A percentile compares a stretch with the other conserved stretches of the same genome.
These are phyloP conservation scores for Belonocnema kinseyi DNA, from an alignment of 1,140 invertebrate genomes.

Conservation along the genomic window DNA sequence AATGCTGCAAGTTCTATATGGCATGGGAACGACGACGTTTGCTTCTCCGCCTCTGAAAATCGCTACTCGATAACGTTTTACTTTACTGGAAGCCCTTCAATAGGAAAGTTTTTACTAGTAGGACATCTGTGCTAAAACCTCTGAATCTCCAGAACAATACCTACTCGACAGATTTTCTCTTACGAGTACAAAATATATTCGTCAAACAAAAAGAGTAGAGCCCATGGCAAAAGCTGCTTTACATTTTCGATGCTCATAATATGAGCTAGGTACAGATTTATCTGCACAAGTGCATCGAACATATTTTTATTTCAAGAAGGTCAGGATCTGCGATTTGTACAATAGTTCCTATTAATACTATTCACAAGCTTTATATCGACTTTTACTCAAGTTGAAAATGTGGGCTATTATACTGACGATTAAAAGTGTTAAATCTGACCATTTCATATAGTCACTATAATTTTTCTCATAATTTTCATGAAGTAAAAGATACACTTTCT, in stretches of 20 bases:
- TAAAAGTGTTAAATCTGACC: too few relatives aligned
- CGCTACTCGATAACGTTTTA: constrained; percentile 38
- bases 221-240: constrained; percentile 6
- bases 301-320: constrained; percentile 18
- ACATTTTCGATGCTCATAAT: not conserved
- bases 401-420: too few relatives aligned
- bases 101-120: constrained; percentile 32
- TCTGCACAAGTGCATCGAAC: constrained; percentile 13
- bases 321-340: constrained; percentile 14
- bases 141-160: constrained; percentile 35
- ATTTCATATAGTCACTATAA: too few relatives aligned
- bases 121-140: constrained; percentile 37
- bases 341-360: constrained; percentile 8
- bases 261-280: constrained; percentile 14
- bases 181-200: constrained; percentile 15
- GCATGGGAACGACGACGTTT: constrained; percentile 9
- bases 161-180: constrained; percentile 32
- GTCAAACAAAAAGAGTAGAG: not conserved
- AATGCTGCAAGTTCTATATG: constrained; percentile 42
- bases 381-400: too few relatives aligned
- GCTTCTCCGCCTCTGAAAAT: constrained; percentile 36
- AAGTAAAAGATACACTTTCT: too few relatives aligned
- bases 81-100: constrained; percentile 39
- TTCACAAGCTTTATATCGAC: not conserved
- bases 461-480: too few relatives aligned